Evolutionary conservation across 2,888 invertebrate species (phyloP), one percentile per base, ranked within the genome.

Genomic region (Dinocampus coccinellae): DNA sequence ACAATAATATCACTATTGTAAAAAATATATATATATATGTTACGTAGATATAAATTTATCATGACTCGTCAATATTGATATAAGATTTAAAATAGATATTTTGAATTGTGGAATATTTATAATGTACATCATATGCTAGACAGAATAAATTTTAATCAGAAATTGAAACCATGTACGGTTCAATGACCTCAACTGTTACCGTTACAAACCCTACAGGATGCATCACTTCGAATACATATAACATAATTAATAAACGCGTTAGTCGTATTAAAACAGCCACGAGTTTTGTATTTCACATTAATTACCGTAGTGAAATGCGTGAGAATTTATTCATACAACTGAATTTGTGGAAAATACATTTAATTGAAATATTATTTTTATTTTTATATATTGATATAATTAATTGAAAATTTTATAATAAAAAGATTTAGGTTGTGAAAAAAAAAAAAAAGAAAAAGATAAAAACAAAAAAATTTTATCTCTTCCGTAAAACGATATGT

Each of bases 181-280:
- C 82, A 81, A 77, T 82, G 82, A 82, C 81, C 79, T 75, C 67
- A 71, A 72, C 73, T 68, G 73, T 76, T 81, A 75, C 73, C 76
- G 75, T 76, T 73, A 72, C 75, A 75, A 76, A 75, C 81, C 80
- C 81, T 81, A 80, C 82, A 83, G 83, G 82, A 84, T 83, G 83
- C 80, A 80, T 82, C 83, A 84, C 81, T 83, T 82, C 76, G 80
- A 79, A 79, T 77, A 76, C 75, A 77, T 74, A 75, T 79, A 76
- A 75, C 74, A 78, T 78, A 82, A 82, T 82, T 81, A 78, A 80
- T 80, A 80, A 76, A 73, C 61, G 71, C 58, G 78, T 64, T 69
- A 39, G 42, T 42, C 42, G 61, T 7, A 4, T 33, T 52, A 36
- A 68, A 52, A 68, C 34, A 1, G 34, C 13, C 53, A 22, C 24